Evolutionary conservation across 1,140 invertebrate species (phyloP), one percentile per base, ranked within the genome.

Genomic region (Zelostemma sp.): DNA sequence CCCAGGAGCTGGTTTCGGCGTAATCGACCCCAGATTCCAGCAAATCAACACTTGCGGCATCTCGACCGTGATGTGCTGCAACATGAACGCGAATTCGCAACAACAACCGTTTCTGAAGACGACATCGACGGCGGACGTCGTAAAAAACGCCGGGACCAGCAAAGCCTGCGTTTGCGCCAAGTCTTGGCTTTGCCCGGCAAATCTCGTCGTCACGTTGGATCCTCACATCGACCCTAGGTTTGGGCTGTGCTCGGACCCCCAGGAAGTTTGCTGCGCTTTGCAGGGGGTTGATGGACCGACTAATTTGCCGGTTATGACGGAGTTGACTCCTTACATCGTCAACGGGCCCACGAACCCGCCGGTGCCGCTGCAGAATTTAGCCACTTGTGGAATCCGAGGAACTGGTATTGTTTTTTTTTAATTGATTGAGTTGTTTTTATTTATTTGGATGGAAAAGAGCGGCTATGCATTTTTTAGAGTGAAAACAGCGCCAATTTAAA

Each of bases 181-280:
- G 11, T 56, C 47, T 3, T 76, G 65, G 66, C 17, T 61, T 0
- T 85, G 84, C 15, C 3, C 64, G 0, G 63, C 54, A 0, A 75
- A 63, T 0, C 69, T 79, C 25, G 57, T 68, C 0, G 65, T 84
- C 0, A 61, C 14, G 0, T 8, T 65, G 1, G 78, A 81, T 11
- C 79, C 75, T 1, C 68, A 74, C 1, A 77, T 80, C 9, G 83
- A 84, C 47, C 73, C 81, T 6, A 73, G 83, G 51, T 83, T 85
- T 17, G 73, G 75, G 0, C 56, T 56, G 1, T 85, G 84, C 33
- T 16, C 61, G 0, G 55, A 56, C 9, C 16, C 71, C 0, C 73
- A 78, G 9, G 63, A 83, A 17, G 74, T 83, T 35, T 85, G 84
- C 40, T 85, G 84, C 43, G 69, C 50, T 2, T 11, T 49, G 1